Evolutionary conservation across 2,113 vertebrate genomes (phyloP).

Genomic region (Dromiciops gliroides): DNA sequence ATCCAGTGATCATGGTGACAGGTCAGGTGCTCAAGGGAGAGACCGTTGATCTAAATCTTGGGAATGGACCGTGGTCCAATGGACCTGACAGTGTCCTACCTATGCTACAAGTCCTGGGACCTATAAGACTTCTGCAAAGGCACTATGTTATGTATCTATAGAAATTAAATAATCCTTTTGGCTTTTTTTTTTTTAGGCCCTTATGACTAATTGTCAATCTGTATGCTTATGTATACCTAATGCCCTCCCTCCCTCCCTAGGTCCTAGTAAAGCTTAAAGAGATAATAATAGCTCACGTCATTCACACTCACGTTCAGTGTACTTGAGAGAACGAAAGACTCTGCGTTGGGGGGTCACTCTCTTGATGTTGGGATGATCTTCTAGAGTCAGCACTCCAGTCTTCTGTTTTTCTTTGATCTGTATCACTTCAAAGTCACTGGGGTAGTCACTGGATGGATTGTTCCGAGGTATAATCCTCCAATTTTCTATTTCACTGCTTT

Average conservation of each 20-base stretch:
- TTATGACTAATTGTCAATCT: neutral
- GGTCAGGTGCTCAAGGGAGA: neutral
- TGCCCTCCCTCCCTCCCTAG: neutral
- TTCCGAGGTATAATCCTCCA: slow-evolving; percentile 96
- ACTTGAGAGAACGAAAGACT: slow-evolving; percentile 95
- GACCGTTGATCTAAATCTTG: neutral
- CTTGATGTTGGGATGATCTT: slow-evolving; percentile 97
- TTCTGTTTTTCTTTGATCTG: slow-evolving; percentile 92
- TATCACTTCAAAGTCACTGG: slow-evolving; percentile 98
- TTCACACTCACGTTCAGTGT: slow-evolving; percentile 89
- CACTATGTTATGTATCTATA: neutral
- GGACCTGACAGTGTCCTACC: neutral
- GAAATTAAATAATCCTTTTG: neutral
- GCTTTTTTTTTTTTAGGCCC: too few relatives aligned
- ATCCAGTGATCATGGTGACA: neutral
- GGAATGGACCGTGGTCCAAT: neutral
- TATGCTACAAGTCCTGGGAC: neutral
- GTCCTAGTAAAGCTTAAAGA: neutral
- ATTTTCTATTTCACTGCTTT: slow-evolving; percentile 86
- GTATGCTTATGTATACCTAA: neutral
- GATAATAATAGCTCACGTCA: neutral
- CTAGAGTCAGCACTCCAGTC: slow-evolving; percentile 89
- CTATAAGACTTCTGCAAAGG: neutral
- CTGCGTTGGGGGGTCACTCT: slow-evolving; percentile 95
- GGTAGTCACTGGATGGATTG: slow-evolving; percentile 97